Evolutionary conservation across 2,888 invertebrate species (phyloP), one percentile per base, ranked within the genome.

Genomic region (Slavum lentiscoides): DNA sequence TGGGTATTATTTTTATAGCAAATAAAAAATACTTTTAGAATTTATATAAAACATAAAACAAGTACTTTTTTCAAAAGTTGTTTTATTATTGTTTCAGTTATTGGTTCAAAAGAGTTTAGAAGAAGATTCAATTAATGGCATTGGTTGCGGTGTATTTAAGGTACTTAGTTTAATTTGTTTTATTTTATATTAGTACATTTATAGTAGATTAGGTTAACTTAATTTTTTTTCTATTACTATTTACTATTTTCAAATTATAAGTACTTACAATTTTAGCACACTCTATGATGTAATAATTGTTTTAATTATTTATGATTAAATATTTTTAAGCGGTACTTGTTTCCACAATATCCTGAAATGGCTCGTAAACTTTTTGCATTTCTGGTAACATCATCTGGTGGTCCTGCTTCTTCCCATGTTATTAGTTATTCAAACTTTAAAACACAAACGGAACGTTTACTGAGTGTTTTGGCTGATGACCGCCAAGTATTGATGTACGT

Each of bases 341-440:
- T 94, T 87, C 93, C 94, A n/a, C 90, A 90, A 85, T 93, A 94
- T 86, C 89, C 90, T 4, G 91, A 92, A 84, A 88, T 94, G 84
- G 93, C 91, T 1, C 88, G 90, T 21, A 90, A 91, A 84, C 88
- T 94, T 83, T 94, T 90, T 86, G 87, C 87, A 82, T 89, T 91
- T 86, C 88, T 94, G 83, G 91, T 90, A 85, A 86, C 86, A 39
- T 88, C 88, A 83, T 89, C 90, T 8, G 89, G 90, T 84, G 90
- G 90, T 83, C 91, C 90, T 84, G 90, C 90, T 82, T 86, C 87
- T 66, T 89, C 92, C 86, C 87, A 93, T 77, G 89, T 91, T 72
- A 84, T 86, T 39, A 84, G 84, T 15, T 87, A 90, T 1, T 86
- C 89, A 7, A 89, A 89, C 17, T 95, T 95, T 86, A 89, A 91